A percentile compares a stretch with the other conserved stretches of the same genome.
Evolutionary conservation across 2,113 vertebrate genomes (phyloP).

Genomic region (Esox niger): DNA sequence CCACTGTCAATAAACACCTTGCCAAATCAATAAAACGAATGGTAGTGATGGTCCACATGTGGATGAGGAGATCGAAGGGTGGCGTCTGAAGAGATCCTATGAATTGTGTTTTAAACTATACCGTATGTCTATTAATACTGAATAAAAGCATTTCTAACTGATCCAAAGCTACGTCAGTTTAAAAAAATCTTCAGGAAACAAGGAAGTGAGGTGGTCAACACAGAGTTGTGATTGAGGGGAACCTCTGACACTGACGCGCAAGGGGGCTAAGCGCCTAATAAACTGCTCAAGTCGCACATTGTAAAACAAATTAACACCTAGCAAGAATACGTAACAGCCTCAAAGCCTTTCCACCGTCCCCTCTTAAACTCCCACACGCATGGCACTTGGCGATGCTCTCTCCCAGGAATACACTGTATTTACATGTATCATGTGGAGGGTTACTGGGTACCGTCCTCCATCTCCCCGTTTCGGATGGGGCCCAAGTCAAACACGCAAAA

Average conservation of each 20-base stretch:
- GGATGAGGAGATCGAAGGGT: too few relatives aligned
- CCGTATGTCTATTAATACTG: too few relatives aligned
- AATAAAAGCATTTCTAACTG: too few relatives aligned
- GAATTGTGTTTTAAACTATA: too few relatives aligned
- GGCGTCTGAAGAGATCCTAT: too few relatives aligned
- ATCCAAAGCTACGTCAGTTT: not conserved
- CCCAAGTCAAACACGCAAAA: not conserved
- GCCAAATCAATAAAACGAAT: too few relatives aligned
- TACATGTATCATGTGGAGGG: too few relatives aligned
- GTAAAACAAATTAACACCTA: constrained; percentile 75
- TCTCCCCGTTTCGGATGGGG: too few relatives aligned
- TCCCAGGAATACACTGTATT: too few relatives aligned
- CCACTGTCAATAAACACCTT: too few relatives aligned
- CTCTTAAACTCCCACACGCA: constrained; percentile 53
- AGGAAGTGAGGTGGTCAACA: constrained; percentile 9
- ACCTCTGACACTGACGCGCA: not conserved
- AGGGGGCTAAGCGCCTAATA: constrained; percentile 62
- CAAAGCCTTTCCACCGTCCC: constrained; percentile 1
- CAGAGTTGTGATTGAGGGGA: constrained; percentile 11
- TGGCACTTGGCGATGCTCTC: not conserved
- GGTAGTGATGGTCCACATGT: too few relatives aligned
- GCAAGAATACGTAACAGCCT: constrained; percentile 53
- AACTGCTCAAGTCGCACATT: constrained; percentile 66
- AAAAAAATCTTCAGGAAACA: not conserved
- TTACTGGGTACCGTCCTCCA: too few relatives aligned